A percentile compares a stretch with the other conserved stretches of the same genome.
Evolutionary conservation across 2,113 vertebrate species (phyloP).

Genomic region (Seriola dumerili): DNA sequence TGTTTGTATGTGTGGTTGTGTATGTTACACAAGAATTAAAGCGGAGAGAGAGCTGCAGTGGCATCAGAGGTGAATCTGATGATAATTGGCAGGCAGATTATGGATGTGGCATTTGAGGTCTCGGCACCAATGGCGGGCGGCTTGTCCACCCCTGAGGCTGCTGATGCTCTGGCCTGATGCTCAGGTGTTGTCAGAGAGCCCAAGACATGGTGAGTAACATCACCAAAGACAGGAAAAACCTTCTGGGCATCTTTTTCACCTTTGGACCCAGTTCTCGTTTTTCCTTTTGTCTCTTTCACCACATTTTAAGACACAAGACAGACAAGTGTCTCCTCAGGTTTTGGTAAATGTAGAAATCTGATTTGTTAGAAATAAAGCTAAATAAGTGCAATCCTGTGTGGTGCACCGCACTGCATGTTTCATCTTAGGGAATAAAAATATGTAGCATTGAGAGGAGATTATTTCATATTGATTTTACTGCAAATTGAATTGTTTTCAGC

Average conservation of each 20-base stretch:
- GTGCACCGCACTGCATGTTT: too few species aligned
- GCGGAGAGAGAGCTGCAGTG: not conserved
- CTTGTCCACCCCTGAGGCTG: slow-evolving; percentile 44
- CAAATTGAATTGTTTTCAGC: too few species aligned
- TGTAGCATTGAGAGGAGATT: too few species aligned
- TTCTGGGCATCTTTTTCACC: slow-evolving; percentile 23
- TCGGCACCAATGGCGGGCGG: slow-evolving; percentile 25
- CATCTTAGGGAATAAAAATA: too few species aligned
- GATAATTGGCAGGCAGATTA: slow-evolving; percentile 79
- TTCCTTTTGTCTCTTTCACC: not conserved
- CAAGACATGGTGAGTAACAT: slow-evolving; percentile 34
- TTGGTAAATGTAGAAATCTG: not conserved
- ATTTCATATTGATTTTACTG: too few species aligned
- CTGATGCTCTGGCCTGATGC: slow-evolving; percentile 8
- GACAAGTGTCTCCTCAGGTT: not conserved
- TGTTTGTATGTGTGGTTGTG: too few species aligned
- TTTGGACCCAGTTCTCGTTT: not conserved
- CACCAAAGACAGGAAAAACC: slow-evolving; percentile 23
- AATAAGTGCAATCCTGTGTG: not conserved
- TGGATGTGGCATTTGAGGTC: slow-evolving; percentile 74
- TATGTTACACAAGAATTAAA: slow-evolving; percentile 3
- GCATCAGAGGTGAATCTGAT: slow-evolving; percentile 70
- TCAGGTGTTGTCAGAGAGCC: slow-evolving; percentile 48
- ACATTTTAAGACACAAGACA: not conserved
- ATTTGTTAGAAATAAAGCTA: not conserved